Evolutionary conservation across 1,140 invertebrate genomes (phyloP).

Genomic region (Camponotus vicinus): DNA sequence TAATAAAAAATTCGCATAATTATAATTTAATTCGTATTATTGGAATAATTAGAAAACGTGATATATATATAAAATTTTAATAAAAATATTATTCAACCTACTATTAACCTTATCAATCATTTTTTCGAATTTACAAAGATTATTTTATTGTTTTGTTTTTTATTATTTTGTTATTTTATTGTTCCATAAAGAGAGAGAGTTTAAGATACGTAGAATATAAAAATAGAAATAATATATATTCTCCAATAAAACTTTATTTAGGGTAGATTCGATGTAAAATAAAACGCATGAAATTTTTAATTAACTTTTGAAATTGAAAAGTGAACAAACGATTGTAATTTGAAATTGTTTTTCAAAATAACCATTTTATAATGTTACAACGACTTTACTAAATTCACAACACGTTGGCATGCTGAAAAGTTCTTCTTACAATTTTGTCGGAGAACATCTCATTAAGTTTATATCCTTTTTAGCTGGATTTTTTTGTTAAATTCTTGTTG

Average conservation of each 20-base stretch:
- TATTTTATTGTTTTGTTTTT: background rate
- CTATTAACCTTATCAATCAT: background rate
- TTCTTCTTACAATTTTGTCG: constrained; percentile 29
- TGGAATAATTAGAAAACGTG: background rate
- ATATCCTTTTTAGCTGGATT: background rate
- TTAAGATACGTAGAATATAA: background rate
- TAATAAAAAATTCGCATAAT: background rate
- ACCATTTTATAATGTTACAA: constrained; percentile 9
- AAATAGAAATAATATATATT: no score
- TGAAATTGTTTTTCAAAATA: background rate
- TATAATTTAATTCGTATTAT: background rate
- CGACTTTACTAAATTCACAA: background rate
- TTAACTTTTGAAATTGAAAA: constrained; percentile 12
- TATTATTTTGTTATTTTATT: no score
- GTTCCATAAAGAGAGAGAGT: background rate
- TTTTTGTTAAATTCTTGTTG: background rate
- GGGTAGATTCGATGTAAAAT: background rate
- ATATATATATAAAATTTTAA: background rate
- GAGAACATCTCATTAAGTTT: constrained; percentile 11
- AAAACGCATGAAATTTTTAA: constrained; percentile 3
- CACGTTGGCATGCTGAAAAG: constrained; percentile 2
- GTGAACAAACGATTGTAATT: background rate
- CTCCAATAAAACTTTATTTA: constrained; percentile 2
- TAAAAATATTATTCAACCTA: background rate
- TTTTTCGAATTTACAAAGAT: background rate